These are phyloP conservation scores for Crocodylus rhombifer DNA, from an alignment of 2,797 vertebrate genomes.

Conservation along the genomic window DNA sequence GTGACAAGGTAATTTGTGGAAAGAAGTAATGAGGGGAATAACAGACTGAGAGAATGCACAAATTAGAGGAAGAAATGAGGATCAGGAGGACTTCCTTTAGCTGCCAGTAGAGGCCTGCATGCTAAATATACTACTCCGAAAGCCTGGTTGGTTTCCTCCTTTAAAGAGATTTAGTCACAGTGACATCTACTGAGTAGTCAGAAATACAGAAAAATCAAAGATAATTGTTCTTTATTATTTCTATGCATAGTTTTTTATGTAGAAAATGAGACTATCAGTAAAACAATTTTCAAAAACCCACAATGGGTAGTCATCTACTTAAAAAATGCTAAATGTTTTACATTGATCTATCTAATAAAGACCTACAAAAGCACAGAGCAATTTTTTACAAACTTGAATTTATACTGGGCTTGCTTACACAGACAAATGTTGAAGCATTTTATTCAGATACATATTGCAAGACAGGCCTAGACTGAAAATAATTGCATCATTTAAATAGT, in stretches of 20 bases:
- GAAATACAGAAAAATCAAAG: constrained; percentile 40
- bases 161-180: constrained; percentile 38
- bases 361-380: constrained; percentile 46
- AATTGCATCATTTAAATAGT: background rate
- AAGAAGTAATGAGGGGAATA: constrained; percentile 43
- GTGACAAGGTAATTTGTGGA: background rate
- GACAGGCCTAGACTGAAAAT: background rate
- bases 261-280: background rate
- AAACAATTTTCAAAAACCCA: background rate
- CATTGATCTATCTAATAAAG: background rate
- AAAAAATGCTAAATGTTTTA: background rate
- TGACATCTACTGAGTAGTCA: constrained; percentile 62
- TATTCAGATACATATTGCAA: background rate
- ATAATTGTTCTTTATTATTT: constrained; percentile 18
- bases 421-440: constrained; percentile 1
- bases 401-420: constrained; percentile 33
- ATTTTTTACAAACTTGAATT: constrained; percentile 61
- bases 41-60: constrained; percentile 46
- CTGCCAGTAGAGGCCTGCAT: constrained; percentile 53
- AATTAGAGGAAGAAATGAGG: constrained; percentile 36
- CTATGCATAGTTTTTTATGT: background rate
- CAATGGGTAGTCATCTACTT: background rate
- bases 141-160: background rate
- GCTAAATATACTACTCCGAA: background rate
- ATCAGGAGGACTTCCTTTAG: constrained; percentile 54